phyloP scores from a whole-genome alignment of 2,113 vertebrate species.

The Pteruthius melanotis region DNA sequence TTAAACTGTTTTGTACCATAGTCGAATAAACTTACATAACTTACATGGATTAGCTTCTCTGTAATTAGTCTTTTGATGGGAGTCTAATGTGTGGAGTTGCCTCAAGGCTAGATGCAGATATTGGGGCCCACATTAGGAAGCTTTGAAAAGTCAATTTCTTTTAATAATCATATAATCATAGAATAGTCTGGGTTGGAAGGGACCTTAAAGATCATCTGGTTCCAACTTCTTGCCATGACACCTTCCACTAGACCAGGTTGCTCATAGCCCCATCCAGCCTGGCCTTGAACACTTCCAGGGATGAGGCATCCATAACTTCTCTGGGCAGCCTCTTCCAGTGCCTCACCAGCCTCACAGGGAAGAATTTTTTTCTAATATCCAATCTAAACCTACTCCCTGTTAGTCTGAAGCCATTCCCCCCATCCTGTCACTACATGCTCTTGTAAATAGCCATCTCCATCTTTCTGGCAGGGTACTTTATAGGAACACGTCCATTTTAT shows the following conservation, averaged over 20 bases:
- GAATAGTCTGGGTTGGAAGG: neutral
- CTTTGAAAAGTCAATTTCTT: neutral
- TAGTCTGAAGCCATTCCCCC: neutral
- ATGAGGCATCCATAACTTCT: neutral
- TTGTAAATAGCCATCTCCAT: neutral
- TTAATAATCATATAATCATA: neutral
- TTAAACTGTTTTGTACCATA: neutral
- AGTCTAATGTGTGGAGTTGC: neutral
- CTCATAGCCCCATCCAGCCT: neutral
- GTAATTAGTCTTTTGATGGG: neutral
- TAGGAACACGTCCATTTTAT: neutral
- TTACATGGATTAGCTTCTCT: neutral
- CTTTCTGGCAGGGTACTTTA: neutral
- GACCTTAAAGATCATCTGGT: neutral
- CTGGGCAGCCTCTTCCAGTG: neutral
- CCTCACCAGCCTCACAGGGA: neutral
- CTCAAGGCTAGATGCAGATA: neutral
- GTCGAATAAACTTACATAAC: neutral
- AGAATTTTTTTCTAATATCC: neutral
- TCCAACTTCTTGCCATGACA: neutral
- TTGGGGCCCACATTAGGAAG: neutral
- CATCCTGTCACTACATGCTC: neutral
- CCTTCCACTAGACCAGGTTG: neutral
- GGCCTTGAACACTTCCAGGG: neutral
- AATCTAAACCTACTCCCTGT: neutral